phyloP scores from a whole-genome alignment of 2,888 invertebrate genomes.

The Tiphia femorata region DNA sequence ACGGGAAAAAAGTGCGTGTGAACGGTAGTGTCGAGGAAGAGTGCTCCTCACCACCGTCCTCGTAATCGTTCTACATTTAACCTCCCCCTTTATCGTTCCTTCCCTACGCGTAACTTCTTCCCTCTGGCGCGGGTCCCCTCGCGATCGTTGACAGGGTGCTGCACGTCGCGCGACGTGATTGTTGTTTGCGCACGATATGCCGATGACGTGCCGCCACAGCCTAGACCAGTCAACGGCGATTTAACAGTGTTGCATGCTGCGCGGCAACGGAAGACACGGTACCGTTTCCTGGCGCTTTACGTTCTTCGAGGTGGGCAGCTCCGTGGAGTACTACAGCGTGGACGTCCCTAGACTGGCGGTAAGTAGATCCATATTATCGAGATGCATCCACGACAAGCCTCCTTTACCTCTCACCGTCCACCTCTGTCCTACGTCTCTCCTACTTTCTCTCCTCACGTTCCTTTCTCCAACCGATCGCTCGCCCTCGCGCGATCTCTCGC shows the following conservation, averaged over 20 bases:
- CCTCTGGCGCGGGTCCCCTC: conserved; percentile 21
- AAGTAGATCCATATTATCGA: conserved; percentile 33
- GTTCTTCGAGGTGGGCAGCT: conserved; percentile 22
- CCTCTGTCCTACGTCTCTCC: neutral
- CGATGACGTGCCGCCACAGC: conserved; percentile 26
- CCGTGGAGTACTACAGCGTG: conserved; percentile 30
- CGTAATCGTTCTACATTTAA: neutral
- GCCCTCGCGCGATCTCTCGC: neutral
- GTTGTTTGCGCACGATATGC: neutral
- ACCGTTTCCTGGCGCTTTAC: conserved; percentile 12
- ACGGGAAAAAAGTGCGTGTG: conserved; percentile 22
- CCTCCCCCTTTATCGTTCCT: neutral
- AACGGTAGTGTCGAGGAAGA: conserved; percentile 22
- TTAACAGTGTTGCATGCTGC: conserved; percentile 33
- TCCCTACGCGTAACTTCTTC: neutral
- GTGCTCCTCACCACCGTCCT: conserved; percentile 6
- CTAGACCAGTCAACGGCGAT: neutral
- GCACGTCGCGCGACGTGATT: conserved; percentile 12
- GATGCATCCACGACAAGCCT: neutral
- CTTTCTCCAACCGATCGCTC: conserved; percentile 4
- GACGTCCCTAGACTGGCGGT: conserved; percentile 40
- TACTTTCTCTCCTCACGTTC: neutral
- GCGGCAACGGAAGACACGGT: conserved; percentile 17
- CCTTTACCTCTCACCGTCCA: neutral
- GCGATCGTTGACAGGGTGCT: conserved; percentile 28